phyloP scores from a whole-genome alignment of 2,888 invertebrate species.

The Fissipunctia ypsillon region DNA sequence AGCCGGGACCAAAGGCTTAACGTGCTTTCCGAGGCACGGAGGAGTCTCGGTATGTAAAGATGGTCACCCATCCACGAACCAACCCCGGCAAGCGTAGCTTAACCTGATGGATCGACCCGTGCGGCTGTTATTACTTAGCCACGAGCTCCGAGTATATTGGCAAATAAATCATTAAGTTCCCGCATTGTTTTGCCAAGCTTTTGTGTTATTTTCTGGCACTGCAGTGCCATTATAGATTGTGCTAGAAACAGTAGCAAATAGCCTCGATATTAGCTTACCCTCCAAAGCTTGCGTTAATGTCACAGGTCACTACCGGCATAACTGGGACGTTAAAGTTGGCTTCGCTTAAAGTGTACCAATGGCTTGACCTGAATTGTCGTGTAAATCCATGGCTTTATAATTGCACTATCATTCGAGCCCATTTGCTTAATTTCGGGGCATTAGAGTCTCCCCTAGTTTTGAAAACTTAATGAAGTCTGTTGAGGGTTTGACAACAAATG shows the following conservation, averaged over 20 bases:
- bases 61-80: too few relatives aligned
- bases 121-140: too few relatives aligned
- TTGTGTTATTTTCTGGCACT: conserved; percentile 74
- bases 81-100: too few relatives aligned
- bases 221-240: conserved; percentile 65
- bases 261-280: conserved; percentile 76
- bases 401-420: conserved; percentile 67
- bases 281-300: conserved; percentile 75
- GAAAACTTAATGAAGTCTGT: conserved; percentile 28
- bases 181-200: conserved; percentile 73
- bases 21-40: too few relatives aligned
- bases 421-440: conserved; percentile 70
- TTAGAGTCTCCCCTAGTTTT: conserved; percentile 38
- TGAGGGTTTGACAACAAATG: conserved; percentile 5
- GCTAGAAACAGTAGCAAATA: conserved; percentile 67
- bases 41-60: too few relatives aligned
- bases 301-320: conserved; percentile 73
- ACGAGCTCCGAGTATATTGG: too few relatives aligned
- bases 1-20: too few relatives aligned
- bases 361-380: conserved; percentile 75
- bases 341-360: conserved; percentile 71
- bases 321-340: conserved; percentile 69
- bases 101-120: too few relatives aligned
- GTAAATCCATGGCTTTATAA: conserved; percentile 73
- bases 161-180: conserved; percentile 75